Conservation (phyloP, 2,888 invertebrate species). For the Cosmorhoe ocellata region DNA sequence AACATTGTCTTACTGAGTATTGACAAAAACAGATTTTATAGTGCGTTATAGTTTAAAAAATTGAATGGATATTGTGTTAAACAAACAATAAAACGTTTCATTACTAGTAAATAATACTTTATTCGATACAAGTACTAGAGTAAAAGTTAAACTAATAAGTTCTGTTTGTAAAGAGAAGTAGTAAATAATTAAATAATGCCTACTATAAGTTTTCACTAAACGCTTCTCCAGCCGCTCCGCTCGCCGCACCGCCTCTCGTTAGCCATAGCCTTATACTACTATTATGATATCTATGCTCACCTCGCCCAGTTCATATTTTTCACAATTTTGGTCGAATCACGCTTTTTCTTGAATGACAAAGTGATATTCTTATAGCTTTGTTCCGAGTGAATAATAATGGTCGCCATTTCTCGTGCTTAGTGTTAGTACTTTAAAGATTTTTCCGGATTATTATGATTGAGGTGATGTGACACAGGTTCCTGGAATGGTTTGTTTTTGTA, state of each 20-base stretch:
- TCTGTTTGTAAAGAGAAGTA: no score
- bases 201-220: no score
- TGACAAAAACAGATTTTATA: no score
- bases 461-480: constrained; percentile 16
- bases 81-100: no score
- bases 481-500: constrained; percentile 27
- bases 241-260: not conserved
- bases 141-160: no score
- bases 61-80: no score
- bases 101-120: no score
- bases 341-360: constrained; percentile 38
- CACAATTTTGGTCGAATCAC: constrained; percentile 45
- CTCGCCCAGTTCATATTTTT: constrained; percentile 45
- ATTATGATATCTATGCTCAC: constrained; percentile 27
- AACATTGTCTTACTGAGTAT: no score
- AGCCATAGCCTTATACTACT: constrained; percentile 12
- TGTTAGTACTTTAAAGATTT: constrained; percentile 20
- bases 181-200: no score
- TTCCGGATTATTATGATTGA: constrained; percentile 16
- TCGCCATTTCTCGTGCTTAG: constrained; percentile 21
- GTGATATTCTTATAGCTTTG: constrained; percentile 31
- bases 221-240: not conserved
- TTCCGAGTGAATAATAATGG: constrained; percentile 27
- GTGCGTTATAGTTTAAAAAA: no score
- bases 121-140: no score